A percentile compares a stretch with the other conserved stretches of the same genome.
These are phyloP conservation scores for Dendronephthya gigantea DNA, from an alignment of 64 coral and sea anemone species.

Conservation along the genomic window DNA sequence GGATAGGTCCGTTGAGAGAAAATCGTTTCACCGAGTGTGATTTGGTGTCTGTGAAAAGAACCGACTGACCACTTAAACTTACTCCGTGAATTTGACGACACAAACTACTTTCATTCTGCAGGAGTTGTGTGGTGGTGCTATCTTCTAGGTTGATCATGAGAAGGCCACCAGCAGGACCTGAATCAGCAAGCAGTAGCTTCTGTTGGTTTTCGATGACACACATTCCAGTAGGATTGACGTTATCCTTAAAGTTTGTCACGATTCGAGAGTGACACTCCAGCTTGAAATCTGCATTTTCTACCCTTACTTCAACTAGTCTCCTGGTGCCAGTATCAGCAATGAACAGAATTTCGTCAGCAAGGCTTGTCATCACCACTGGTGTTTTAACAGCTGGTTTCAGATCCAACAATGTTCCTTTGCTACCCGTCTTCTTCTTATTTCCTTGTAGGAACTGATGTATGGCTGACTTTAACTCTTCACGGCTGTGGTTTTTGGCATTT, in stretches of 20 bases:
- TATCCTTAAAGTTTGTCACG: conserved; percentile 20
- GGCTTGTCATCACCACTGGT: conserved; percentile 36
- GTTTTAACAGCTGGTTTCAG: conserved; percentile 26
- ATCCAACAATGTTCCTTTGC: conserved; percentile 40
- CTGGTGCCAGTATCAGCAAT: conserved; percentile 33
- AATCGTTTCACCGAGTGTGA: conserved; percentile 41
- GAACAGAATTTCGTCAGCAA: conserved; percentile 40
- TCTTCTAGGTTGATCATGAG: conserved; percentile 37
- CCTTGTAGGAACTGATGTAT: conserved; percentile 41
- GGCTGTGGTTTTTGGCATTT: background rate
- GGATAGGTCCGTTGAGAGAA: background rate
- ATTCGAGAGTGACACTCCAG: conserved; percentile 26
- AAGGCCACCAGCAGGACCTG: conserved; percentile 31
- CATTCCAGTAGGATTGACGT: conserved; percentile 30
- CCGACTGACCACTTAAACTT: conserved; percentile 2
- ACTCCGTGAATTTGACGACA: conserved; percentile 36
- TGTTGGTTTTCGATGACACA: conserved; percentile 39
- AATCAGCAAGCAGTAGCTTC: conserved; percentile 50
- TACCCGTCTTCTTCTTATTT: conserved; percentile 15
- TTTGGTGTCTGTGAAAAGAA: conserved; percentile 38
- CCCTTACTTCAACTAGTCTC: conserved; percentile 22
- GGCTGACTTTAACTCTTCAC: conserved; percentile 42
- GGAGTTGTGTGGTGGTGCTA: conserved; percentile 27
- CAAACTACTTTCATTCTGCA: conserved; percentile 13
- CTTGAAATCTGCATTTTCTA: conserved; percentile 41